A percentile compares a stretch with the other conserved stretches of the same genome.
Conservation (phyloP, 2,113 vertebrate genomes). For the Deroptyus accipitrinus region DNA sequence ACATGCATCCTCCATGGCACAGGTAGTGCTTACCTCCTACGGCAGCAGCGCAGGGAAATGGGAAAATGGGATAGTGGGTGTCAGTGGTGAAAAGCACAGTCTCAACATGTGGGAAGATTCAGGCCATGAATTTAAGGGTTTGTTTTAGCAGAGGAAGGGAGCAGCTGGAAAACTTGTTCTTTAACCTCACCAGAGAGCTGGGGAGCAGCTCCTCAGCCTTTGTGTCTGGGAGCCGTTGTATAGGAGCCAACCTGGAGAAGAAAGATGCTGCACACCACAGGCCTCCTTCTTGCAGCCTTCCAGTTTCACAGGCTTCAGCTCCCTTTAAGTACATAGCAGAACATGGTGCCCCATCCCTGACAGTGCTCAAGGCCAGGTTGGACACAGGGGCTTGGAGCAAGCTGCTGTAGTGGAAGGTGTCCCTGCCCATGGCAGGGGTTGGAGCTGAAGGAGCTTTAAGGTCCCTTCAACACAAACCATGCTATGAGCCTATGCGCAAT, state of each 20-base stretch:
- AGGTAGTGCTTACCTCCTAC: rapidly evolving
- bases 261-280: rapidly evolving
- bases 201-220: neutral
- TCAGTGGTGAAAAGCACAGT: rapidly evolving
- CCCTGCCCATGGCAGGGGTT: neutral
- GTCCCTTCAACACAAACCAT: neutral
- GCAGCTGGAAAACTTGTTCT: no score
- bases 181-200: rapidly evolving
- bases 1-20: rapidly evolving
- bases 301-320: rapidly evolving
- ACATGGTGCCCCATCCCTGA: neutral
- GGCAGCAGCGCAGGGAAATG: rapidly evolving
- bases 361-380: neutral
- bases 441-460: neutral
- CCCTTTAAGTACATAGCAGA: neutral
- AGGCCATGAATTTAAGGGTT: rapidly evolving
- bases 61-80: rapidly evolving
- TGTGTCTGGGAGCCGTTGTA: rapidly evolving
- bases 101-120: rapidly evolving
- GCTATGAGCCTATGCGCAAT: no score
- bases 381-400: neutral
- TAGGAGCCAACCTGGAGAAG: rapidly evolving
- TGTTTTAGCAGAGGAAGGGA: neutral
- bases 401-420: neutral
- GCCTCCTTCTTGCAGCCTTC: neutral